A percentile compares a stretch with the other conserved stretches of the same genome.
Evolutionary conservation across 2,797 vertebrate species (phyloP).

Genomic region (Uromys caudimaculatus): DNA sequence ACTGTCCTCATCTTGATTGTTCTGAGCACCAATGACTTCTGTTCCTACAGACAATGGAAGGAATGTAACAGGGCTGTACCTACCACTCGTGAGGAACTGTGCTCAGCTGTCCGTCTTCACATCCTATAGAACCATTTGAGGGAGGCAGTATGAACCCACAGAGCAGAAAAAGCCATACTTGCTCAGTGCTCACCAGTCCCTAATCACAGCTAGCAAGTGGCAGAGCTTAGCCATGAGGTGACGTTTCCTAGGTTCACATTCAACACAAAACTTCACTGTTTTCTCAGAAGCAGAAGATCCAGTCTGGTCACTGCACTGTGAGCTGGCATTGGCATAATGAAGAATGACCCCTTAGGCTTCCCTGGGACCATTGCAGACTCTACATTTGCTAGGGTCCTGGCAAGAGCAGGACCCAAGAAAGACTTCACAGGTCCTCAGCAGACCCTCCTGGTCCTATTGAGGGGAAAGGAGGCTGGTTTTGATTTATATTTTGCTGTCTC

Average conservation of each 20-base stretch:
- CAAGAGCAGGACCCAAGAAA: neutral
- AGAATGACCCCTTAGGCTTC: neutral
- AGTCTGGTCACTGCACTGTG: neutral
- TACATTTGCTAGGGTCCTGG: neutral
- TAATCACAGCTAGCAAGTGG: neutral
- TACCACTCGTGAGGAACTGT: neutral
- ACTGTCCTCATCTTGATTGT: neutral
- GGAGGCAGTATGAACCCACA: neutral
- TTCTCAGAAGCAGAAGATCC: neutral
- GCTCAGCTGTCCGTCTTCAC: neutral
- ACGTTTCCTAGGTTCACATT: neutral
- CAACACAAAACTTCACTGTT: neutral
- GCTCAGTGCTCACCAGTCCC: rapidly evolving
- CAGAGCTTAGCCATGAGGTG: neutral
- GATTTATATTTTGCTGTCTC: conserved; percentile 17
- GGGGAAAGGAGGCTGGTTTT: neutral
- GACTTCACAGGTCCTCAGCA: neutral
- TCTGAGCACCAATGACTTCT: neutral
- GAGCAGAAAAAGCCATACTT: neutral
- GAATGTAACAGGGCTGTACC: neutral
- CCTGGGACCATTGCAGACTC: neutral
- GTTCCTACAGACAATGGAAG: neutral
- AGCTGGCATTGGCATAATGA: neutral
- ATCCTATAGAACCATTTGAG: neutral
- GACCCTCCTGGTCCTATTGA: neutral